Evolutionary conservation across 2,113 vertebrate species (phyloP).

Genomic region (Gallinago media): DNA sequence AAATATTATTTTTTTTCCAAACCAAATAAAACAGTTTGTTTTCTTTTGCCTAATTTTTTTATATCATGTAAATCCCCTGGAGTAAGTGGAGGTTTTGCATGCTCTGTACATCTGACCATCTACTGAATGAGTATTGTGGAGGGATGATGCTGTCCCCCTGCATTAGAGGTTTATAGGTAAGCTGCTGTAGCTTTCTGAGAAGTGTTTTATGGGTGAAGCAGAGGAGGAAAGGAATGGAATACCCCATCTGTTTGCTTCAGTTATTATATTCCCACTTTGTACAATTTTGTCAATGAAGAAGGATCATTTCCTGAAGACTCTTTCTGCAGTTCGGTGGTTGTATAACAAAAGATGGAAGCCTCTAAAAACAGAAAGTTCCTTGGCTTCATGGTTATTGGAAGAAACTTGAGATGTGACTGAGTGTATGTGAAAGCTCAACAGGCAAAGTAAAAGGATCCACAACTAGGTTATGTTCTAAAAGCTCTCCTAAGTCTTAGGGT

Average conservation of each 20-base stretch:
- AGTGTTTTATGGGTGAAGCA: background rate
- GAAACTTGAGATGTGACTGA: background rate
- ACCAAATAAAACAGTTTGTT: background rate
- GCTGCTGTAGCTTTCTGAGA: background rate
- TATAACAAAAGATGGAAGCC: background rate
- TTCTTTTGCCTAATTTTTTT: background rate
- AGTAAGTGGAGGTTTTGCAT: background rate
- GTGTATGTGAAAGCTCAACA: background rate
- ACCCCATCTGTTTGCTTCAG: background rate
- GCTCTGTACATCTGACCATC: background rate
- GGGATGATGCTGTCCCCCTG: background rate
- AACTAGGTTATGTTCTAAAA: background rate
- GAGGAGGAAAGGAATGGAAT: background rate
- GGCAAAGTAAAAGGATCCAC: background rate
- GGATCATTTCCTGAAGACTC: background rate
- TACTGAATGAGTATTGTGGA: rapidly evolving
- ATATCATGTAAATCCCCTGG: background rate
- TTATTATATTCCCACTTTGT: background rate
- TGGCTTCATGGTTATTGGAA: rapidly evolving
- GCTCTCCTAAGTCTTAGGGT: background rate
- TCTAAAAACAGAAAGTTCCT: background rate
- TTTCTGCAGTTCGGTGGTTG: background rate
- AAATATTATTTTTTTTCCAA: background rate
- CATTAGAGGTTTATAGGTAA: background rate
- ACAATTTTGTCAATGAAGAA: background rate